Evolutionary conservation across 2,113 vertebrate genomes (phyloP).

Genomic region (Casuarius casuarius): DNA sequence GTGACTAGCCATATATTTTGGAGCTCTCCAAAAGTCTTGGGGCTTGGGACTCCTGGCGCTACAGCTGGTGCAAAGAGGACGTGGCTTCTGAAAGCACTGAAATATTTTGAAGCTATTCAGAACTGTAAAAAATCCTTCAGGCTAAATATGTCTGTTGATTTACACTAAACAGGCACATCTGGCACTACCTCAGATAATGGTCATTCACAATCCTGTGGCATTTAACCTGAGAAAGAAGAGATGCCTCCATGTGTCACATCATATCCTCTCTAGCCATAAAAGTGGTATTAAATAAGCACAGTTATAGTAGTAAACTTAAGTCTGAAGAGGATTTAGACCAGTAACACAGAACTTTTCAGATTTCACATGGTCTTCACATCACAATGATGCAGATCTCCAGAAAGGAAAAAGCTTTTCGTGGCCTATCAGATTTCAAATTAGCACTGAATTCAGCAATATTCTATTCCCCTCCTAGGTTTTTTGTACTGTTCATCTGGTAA

Average conservation of each 20-base stretch:
- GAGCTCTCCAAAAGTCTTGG: neutral
- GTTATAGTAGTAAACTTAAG: neutral
- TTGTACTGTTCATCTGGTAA: neutral
- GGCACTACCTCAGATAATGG: neutral
- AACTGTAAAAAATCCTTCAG: neutral
- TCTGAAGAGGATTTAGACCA: neutral
- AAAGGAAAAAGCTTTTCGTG: neutral
- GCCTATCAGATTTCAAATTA: neutral
- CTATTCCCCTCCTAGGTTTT: neutral
- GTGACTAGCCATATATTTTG: neutral
- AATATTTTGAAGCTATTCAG: neutral
- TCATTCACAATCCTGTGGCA: neutral
- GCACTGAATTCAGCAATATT: neutral
- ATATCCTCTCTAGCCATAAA: neutral
- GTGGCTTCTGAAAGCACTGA: neutral
- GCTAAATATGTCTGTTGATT: neutral
- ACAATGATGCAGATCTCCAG: neutral
- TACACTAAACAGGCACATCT: neutral
- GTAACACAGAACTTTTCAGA: neutral
- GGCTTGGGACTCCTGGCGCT: neutral
- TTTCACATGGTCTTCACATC: neutral
- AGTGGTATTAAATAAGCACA: neutral
- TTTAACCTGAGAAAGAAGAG: neutral
- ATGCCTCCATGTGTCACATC: neutral
- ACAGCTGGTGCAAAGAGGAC: neutral